phyloP scores from a whole-genome alignment of 2,113 vertebrate species.

The Craseonycteris thonglongyai region DNA sequence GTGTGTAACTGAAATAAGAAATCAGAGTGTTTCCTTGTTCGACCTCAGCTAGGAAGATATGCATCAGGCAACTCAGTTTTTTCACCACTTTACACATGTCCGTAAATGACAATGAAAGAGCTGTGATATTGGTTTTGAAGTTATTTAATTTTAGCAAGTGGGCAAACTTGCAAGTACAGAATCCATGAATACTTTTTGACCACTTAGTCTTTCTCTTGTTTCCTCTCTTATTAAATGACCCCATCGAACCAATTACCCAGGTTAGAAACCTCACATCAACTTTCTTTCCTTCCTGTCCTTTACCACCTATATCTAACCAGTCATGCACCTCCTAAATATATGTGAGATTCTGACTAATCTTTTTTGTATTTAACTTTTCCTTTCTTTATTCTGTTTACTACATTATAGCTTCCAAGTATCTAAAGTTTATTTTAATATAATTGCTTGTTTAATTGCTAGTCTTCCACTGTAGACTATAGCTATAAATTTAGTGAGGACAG shows the following conservation, averaged over 20 bases:
- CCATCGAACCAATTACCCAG: neutral
- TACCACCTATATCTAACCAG: neutral
- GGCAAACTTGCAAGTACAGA: neutral
- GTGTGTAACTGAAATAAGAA: slow-evolving; percentile 18
- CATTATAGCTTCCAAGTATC: neutral
- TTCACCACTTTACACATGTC: neutral
- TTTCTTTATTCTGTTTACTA: neutral
- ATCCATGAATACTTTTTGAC: neutral
- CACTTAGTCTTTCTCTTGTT: neutral
- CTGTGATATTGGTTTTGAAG: neutral
- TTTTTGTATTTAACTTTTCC: neutral
- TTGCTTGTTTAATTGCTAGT: neutral
- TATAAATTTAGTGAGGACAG: neutral
- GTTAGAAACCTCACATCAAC: neutral
- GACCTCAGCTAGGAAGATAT: neutral
- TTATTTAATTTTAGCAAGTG: neutral
- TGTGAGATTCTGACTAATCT: neutral
- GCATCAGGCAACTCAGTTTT: neutral
- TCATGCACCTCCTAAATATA: neutral
- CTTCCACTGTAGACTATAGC: neutral
- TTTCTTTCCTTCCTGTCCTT: neutral
- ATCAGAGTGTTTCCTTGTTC: neutral
- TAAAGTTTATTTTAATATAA: slow-evolving; percentile 16
- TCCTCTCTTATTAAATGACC: neutral
- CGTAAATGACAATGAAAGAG: neutral